Percentiles rank a stretch among this genome's conserved stretches.
Conservation (phyloP, 2,888 invertebrate species). For the Atethmia centrago region DNA sequence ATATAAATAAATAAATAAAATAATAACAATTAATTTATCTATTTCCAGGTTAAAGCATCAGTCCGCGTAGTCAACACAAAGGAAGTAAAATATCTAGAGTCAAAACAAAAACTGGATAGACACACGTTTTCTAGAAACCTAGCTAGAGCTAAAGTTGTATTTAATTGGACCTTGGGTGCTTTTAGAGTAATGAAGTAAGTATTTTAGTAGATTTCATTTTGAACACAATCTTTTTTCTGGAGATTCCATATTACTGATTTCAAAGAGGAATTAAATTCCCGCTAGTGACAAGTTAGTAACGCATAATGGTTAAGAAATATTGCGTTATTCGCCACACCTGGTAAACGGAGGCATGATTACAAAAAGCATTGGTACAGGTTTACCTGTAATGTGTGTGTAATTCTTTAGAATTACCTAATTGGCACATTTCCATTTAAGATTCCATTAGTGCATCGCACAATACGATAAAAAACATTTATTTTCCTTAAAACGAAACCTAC, state of each 20-base stretch:
- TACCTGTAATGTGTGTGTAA: no score
- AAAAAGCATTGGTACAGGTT: background rate
- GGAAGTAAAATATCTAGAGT: conserved; percentile 96
- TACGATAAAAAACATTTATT: no score
- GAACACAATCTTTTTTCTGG: no score
- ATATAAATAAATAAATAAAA: no score
- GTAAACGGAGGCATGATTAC: background rate
- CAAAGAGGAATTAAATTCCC: background rate
- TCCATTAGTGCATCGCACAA: background rate
- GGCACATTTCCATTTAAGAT: background rate
- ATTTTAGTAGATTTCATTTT: background rate
- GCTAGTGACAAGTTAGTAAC: background rate
- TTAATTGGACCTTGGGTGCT: conserved; percentile 94
- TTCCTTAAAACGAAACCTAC: background rate
- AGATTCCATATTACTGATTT: background rate
- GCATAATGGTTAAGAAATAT: background rate
- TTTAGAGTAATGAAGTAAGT: conserved; percentile 96
- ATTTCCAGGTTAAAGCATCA: conserved; percentile 91
- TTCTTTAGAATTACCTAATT: no score
- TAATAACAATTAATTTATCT: background rate
- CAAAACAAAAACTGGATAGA: conserved; percentile 97
- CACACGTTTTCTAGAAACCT: conserved; percentile 97
- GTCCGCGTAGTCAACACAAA: conserved; percentile 97
- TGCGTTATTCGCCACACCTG: background rate
- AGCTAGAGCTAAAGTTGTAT: conserved; percentile 95